Conservation (phyloP, 1,140 invertebrate species). For the Bombus sibiricus region DNA sequence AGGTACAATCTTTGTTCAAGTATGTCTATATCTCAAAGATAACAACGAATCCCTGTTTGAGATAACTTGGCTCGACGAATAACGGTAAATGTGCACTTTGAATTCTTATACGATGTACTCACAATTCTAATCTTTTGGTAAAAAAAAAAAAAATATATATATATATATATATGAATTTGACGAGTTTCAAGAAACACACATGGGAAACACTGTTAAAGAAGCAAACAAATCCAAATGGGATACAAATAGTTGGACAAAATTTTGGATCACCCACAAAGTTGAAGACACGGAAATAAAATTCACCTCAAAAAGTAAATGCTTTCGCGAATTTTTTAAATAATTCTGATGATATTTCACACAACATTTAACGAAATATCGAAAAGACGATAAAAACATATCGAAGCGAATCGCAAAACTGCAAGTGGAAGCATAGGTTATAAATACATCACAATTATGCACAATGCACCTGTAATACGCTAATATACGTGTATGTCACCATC, state of each 20-base stretch:
- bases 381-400: not conserved
- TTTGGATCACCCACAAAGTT: not conserved
- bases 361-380: too few species aligned
- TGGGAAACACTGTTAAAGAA: not conserved
- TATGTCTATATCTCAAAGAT: constrained; percentile 62
- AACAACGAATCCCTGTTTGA: constrained; percentile 55
- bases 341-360: not conserved
- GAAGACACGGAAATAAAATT: not conserved
- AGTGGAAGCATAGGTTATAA: not conserved
- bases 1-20: constrained; percentile 55
- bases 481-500: constrained; percentile 17
- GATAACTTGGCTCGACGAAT: constrained; percentile 42
- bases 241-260: not conserved
- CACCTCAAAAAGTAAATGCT: not conserved
- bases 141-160: too few species aligned
- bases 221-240: not conserved
- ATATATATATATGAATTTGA: not conserved
- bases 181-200: not conserved
- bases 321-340: not conserved
- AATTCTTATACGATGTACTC: not conserved
- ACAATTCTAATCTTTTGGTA: not conserved
- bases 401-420: not conserved
- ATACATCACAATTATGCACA: constrained; percentile 15
- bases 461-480: constrained; percentile 31
- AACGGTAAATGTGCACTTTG: constrained; percentile 38